phyloP scores from a whole-genome alignment of 1,140 invertebrate genomes.

The Diachasma alloeum region DNA sequence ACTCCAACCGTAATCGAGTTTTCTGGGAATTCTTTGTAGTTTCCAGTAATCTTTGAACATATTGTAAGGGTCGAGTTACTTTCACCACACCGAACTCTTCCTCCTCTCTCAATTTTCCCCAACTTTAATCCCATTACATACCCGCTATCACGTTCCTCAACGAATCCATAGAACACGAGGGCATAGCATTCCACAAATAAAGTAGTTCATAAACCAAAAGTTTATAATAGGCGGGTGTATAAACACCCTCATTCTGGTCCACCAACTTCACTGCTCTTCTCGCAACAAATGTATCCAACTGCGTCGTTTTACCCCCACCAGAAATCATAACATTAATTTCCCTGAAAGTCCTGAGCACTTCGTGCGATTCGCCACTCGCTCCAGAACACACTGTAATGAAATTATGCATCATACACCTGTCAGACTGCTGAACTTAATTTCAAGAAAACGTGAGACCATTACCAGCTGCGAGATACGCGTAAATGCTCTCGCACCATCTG shows the following conservation, averaged over 20 bases:
- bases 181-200: conserved; percentile 77
- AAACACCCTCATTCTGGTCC: conserved; percentile 43
- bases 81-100: too few relatives aligned
- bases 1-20: too few relatives aligned
- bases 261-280: conserved; percentile 50
- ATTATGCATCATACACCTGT: background rate
- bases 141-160: conserved; percentile 63
- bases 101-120: background rate
- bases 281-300: conserved; percentile 52
- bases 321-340: conserved; percentile 58
- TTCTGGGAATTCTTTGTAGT: too few relatives aligned
- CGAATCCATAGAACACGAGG: conserved; percentile 68
- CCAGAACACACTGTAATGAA: conserved; percentile 66
- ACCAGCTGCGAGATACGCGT: conserved; percentile 74
- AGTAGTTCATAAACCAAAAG: conserved; percentile 75
- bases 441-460: conserved; percentile 34
- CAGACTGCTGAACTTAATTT: background rate
- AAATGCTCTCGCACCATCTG: conserved; percentile 76
- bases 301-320: conserved; percentile 46
- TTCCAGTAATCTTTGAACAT: too few relatives aligned
- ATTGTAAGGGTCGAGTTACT: background rate
- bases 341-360: conserved; percentile 53
- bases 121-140: conserved; percentile 36
- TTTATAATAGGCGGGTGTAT: conserved; percentile 63
- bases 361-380: conserved; percentile 61